Conservation (phyloP, 2,113 vertebrate genomes). For the Cryptotis parvus region DNA sequence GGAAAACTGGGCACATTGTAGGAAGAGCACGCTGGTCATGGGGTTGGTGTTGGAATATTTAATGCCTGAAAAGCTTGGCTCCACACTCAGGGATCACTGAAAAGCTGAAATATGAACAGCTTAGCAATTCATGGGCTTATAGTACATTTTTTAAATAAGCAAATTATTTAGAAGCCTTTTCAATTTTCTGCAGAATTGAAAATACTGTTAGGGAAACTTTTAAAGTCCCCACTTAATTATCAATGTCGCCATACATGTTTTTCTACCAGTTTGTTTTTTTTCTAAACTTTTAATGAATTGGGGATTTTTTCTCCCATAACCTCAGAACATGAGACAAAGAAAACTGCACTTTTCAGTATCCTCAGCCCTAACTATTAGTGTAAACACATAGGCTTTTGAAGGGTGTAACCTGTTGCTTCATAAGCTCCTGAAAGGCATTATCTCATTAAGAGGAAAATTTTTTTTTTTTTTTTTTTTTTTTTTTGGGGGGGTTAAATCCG, state of each 20-base stretch:
- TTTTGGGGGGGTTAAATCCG: too few species aligned
- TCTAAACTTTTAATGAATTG: not conserved
- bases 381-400: not conserved
- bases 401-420: not conserved
- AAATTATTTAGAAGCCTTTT: conserved; percentile 24
- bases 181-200: conserved; percentile 15
- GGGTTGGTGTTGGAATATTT: too few species aligned
- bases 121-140: too few species aligned
- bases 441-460: not conserved
- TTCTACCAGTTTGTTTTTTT: not conserved
- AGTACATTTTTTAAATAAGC: not conserved
- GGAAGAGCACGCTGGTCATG: too few species aligned
- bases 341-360: not conserved
- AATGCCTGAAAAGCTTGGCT: too few species aligned
- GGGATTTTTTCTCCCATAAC: not conserved
- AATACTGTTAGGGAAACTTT: not conserved
- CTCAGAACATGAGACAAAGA: not conserved
- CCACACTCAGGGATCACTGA: too few species aligned
- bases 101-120: too few species aligned
- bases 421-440: not conserved
- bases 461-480: too few species aligned
- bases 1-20: too few species aligned
- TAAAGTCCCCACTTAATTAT: conserved; percentile 4
- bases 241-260: not conserved
- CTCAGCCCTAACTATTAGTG: not conserved